These are phyloP conservation scores for Chaitophorus viminalis DNA, from an alignment of 2,888 invertebrate species.

Conservation along the genomic window DNA sequence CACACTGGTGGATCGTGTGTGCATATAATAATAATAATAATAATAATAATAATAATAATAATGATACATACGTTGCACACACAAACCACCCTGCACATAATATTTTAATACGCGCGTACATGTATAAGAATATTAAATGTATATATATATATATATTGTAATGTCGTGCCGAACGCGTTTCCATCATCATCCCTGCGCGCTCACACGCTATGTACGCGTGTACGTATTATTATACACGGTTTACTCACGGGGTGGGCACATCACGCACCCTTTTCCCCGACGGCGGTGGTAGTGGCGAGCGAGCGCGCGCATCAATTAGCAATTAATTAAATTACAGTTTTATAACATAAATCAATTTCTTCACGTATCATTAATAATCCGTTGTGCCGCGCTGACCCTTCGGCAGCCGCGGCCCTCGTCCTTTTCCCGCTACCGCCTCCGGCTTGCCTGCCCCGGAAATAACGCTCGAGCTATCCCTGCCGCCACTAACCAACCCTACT, in stretches of 20 bases:
- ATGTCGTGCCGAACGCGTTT: constrained; percentile 29
- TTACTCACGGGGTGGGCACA: too few species aligned
- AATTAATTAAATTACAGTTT: constrained; percentile 62
- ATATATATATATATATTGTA: not conserved
- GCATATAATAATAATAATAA: too few species aligned
- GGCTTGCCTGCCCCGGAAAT: constrained; percentile 30
- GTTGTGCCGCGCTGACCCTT: constrained; percentile 52
- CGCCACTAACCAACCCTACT: not conserved
- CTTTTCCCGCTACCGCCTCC: not conserved
- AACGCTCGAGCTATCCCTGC: constrained; percentile 9
- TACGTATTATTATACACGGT: too few species aligned
- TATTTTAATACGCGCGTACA: not conserved
- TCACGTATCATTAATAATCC: constrained; percentile 62
- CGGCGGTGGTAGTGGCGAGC: constrained; percentile 17
- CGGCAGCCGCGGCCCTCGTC: not conserved
- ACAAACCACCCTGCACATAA: too few species aligned
- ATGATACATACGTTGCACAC: too few species aligned
- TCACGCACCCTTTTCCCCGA: constrained; percentile 20
- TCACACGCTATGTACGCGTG: not conserved
- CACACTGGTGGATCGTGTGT: too few species aligned
- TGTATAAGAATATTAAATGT: too few species aligned
- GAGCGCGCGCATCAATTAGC: constrained; percentile 58
- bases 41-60: too few species aligned
- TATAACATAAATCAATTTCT: constrained; percentile 62
- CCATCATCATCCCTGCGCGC: not conserved